phyloP scores from a whole-genome alignment of 2,113 vertebrate genomes.

The Sapayoa aenigma region DNA sequence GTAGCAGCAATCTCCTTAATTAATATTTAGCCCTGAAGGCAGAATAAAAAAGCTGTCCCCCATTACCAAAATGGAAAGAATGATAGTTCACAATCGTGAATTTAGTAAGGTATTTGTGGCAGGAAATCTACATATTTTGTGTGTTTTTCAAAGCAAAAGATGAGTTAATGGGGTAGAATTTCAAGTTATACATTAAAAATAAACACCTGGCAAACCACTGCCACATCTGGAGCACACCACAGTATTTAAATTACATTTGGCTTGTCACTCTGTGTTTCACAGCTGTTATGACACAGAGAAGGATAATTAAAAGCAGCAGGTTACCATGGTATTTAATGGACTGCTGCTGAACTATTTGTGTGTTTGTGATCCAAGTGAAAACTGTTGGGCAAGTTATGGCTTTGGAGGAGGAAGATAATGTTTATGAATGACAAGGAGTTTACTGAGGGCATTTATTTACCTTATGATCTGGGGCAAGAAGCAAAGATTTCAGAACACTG shows the following conservation, averaged over 20 bases:
- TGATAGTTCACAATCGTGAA: background rate
- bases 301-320: constrained; percentile 75
- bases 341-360: constrained; percentile 70
- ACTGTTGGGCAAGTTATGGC: constrained; percentile 5
- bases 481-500: background rate
- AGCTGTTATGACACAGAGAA: constrained; percentile 56
- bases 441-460: background rate
- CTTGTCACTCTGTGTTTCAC: constrained; percentile 66
- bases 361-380: constrained; percentile 60
- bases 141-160: background rate
- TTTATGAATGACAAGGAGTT: background rate
- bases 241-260: constrained; percentile 73
- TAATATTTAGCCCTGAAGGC: background rate
- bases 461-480: background rate
- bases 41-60: background rate
- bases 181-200: constrained; percentile 38
- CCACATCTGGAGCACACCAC: constrained; percentile 63
- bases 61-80: background rate
- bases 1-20: constrained; percentile 33
- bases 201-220: constrained; percentile 67
- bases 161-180: background rate
- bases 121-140: background rate
- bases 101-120: background rate
- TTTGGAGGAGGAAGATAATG: background rate
- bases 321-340: constrained; percentile 75